These are phyloP conservation scores for Cherax destructor DNA, from an alignment of 1,140 invertebrate species.

Conservation along the genomic window DNA sequence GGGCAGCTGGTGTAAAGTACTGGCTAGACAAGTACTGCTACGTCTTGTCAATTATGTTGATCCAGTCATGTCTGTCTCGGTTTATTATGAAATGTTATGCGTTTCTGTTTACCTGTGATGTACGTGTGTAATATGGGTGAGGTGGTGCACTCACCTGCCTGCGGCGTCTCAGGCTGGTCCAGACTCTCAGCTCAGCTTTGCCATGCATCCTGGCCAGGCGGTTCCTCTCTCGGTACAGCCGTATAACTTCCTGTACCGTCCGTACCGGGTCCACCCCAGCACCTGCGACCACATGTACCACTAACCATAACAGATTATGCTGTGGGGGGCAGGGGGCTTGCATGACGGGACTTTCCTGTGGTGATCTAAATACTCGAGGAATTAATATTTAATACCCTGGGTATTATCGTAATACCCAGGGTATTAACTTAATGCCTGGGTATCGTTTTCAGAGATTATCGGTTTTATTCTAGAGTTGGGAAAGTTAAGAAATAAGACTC, in stretches of 20 bases:
- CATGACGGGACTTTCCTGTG: neutral
- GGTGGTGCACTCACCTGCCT: slow-evolving; percentile 27
- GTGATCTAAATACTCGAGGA: neutral
- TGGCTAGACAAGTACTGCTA: too few relatives aligned
- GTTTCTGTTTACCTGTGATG: too few relatives aligned
- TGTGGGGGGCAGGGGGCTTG: neutral
- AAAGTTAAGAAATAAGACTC: too few relatives aligned
- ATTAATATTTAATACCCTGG: neutral
- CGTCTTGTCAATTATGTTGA: too few relatives aligned
- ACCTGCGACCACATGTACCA: neutral
- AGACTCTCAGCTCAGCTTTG: slow-evolving; percentile 44
- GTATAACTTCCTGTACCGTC: slow-evolving; percentile 33
- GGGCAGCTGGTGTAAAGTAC: too few relatives aligned
- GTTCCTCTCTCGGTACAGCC: slow-evolving; percentile 28
- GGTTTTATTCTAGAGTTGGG: too few relatives aligned
- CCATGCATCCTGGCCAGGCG: slow-evolving; percentile 42
- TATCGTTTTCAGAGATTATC: too few relatives aligned
- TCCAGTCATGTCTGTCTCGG: too few relatives aligned
- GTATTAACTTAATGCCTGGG: too few relatives aligned
- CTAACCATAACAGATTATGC: neutral
- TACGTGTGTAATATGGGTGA: too few relatives aligned
- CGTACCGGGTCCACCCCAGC: neutral
- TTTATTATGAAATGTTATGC: too few relatives aligned
- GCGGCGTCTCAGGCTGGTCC: slow-evolving; percentile 31
- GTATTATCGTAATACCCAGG: neutral